phyloP scores from a whole-genome alignment of 2,888 invertebrate genomes.

The Eumacrocentrus americanus region DNA sequence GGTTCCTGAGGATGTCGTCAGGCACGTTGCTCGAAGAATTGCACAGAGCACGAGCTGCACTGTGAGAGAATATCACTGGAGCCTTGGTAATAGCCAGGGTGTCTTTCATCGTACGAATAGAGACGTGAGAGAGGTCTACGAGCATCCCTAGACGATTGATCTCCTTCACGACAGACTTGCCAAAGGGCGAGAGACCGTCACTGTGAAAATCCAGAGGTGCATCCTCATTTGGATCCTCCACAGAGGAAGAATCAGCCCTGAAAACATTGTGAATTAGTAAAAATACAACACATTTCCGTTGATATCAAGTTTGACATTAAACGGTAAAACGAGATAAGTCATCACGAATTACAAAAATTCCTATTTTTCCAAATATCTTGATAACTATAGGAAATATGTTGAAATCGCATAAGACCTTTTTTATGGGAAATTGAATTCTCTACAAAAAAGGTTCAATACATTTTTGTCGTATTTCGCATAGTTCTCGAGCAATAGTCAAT shows the following conservation, averaged over 20 bases:
- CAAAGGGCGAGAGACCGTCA: constrained; percentile 55
- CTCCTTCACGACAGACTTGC: constrained; percentile 69
- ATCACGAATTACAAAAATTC: neutral
- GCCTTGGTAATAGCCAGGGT: constrained; percentile 68
- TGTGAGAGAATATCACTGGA: constrained; percentile 72
- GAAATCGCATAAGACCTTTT: too few species aligned
- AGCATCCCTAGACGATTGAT: constrained; percentile 76
- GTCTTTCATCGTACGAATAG: constrained; percentile 69
- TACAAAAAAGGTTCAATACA: too few species aligned
- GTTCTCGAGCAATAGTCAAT: too few species aligned
- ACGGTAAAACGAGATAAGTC: too few species aligned
- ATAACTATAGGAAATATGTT: too few species aligned
- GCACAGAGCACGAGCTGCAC: constrained; percentile 69
- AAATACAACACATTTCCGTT: too few species aligned
- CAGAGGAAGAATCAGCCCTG: constrained; percentile 60
- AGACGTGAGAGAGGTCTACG: constrained; percentile 71
- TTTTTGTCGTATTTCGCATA: too few species aligned
- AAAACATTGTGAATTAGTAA: constrained; percentile 12
- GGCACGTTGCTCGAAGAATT: constrained; percentile 68
- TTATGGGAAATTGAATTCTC: too few species aligned
- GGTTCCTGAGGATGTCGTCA: constrained; percentile 65
- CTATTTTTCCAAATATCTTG: neutral
- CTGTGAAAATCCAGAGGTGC: constrained; percentile 55
- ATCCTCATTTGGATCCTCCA: constrained; percentile 58
- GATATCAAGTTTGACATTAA: too few species aligned